These are phyloP conservation scores for Autographa gamma DNA, from an alignment of 2,888 invertebrate species.

Conservation along the genomic window DNA sequence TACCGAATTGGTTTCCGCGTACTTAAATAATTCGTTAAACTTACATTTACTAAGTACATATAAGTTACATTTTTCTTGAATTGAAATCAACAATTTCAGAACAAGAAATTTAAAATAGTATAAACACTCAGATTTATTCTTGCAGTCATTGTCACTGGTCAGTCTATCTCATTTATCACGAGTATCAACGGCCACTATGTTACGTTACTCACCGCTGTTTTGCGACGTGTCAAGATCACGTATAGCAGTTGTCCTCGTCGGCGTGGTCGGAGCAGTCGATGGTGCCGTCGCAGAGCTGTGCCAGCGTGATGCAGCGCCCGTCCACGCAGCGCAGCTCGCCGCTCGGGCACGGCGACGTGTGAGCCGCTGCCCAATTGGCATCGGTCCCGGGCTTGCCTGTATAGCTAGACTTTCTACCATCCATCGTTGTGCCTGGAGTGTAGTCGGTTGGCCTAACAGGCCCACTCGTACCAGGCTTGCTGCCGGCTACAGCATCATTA, in stretches of 20 bases:
- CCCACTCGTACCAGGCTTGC: background rate
- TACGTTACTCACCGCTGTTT: constrained; percentile 29
- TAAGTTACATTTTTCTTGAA: background rate
- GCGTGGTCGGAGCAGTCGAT: constrained; percentile 90
- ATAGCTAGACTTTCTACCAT: too few relatives aligned
- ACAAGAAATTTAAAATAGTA: background rate
- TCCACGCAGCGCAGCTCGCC: constrained; percentile 90
- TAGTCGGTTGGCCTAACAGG: background rate
- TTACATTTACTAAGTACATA: background rate
- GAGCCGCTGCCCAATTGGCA: constrained; percentile 67
- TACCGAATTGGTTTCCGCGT: background rate
- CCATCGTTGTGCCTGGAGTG: too few relatives aligned
- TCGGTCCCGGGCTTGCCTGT: background rate
- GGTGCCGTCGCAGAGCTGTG: constrained; percentile 90
- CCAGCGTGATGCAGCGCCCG: constrained; percentile 90
- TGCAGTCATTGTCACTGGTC: constrained; percentile 16
- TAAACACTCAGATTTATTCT: background rate
- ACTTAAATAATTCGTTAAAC: background rate
- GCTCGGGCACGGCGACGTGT: constrained; percentile 85
- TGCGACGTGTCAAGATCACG: constrained; percentile 69
- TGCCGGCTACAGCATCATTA: background rate
- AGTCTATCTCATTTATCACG: constrained; percentile 24
- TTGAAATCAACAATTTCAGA: background rate
- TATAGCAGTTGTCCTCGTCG: constrained; percentile 90
- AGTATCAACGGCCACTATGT: constrained; percentile 29